These are phyloP conservation scores for Margaritifera margaritifera DNA, from an alignment of 2,888 invertebrate species.

Conservation along the genomic window DNA sequence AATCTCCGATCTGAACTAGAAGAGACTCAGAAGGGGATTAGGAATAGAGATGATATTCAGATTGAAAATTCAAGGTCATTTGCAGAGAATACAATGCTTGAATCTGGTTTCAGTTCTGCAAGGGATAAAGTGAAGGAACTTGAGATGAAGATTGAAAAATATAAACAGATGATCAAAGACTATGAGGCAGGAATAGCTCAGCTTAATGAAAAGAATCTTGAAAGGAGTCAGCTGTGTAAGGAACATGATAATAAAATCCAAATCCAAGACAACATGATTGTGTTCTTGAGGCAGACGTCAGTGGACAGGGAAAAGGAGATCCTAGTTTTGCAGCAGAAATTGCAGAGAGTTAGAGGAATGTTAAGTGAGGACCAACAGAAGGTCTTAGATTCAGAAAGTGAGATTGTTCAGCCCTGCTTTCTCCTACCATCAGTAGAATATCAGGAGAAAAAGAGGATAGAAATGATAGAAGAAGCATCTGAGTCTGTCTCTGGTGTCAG, in stretches of 20 bases:
- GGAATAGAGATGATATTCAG: conserved; percentile 9
- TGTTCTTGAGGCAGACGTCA: conserved; percentile 37
- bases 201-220: conserved; percentile 39
- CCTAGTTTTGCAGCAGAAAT: conserved; percentile 31
- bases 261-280: conserved; percentile 37
- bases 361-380: conserved; percentile 37
- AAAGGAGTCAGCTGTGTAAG: conserved; percentile 27
- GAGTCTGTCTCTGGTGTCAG: neutral
- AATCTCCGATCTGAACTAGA: conserved; percentile 7
- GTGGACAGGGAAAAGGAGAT: conserved; percentile 48
- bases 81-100: conserved; percentile 34
- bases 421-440: conserved; percentile 44
- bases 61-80: conserved; percentile 14
- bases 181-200: conserved; percentile 42
- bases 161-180: conserved; percentile 30
- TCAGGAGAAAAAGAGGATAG: conserved; percentile 20
- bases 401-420: conserved; percentile 11
- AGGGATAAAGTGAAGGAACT: conserved; percentile 32
- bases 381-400: conserved; percentile 18
- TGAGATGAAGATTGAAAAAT: conserved; percentile 29
- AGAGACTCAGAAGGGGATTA: conserved; percentile 2
- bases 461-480: conserved; percentile 1
- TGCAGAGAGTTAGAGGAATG: conserved; percentile 37
- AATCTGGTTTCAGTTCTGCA: conserved; percentile 24
- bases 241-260: conserved; percentile 24